Percentiles rank a stretch among this genome's conserved stretches.
Conservation (phyloP, 2,797 vertebrate species). For the Eulemur albifrons region DNA sequence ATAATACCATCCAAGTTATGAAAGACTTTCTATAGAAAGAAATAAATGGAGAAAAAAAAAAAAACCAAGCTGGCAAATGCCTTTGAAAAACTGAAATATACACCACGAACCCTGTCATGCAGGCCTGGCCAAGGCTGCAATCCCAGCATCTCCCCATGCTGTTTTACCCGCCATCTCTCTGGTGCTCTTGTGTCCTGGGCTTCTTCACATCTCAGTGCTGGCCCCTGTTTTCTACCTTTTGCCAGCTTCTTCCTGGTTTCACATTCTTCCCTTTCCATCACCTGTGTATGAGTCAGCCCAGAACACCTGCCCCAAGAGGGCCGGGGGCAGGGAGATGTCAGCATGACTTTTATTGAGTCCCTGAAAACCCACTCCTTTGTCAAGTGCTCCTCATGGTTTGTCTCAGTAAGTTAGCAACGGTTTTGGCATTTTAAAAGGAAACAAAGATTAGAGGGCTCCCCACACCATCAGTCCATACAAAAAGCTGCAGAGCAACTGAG, state of each 20-base stretch:
- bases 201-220: not conserved
- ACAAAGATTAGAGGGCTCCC: not conserved
- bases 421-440: not conserved
- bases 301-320: not conserved
- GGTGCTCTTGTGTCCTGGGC: not conserved
- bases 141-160: not conserved
- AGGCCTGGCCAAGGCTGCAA: not conserved
- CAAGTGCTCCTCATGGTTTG: not conserved
- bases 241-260: not conserved
- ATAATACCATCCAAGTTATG: not conserved
- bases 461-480: not conserved
- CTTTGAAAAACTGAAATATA: not conserved
- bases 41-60: not conserved
- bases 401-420: not conserved
- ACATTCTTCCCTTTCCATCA: not conserved
- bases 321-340: not conserved
- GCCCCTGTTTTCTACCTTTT: not conserved
- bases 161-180: not conserved
- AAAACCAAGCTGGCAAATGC: not conserved
- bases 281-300: not conserved
- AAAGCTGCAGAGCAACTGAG: not conserved
- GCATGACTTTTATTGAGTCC: not conserved
- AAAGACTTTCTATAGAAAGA: not conserved
- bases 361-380: not conserved
- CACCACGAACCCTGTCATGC: not conserved